Base-by-base conservation (phyloP, 2,113 vertebrate species). In the Corythornis cristatus region DNA sequence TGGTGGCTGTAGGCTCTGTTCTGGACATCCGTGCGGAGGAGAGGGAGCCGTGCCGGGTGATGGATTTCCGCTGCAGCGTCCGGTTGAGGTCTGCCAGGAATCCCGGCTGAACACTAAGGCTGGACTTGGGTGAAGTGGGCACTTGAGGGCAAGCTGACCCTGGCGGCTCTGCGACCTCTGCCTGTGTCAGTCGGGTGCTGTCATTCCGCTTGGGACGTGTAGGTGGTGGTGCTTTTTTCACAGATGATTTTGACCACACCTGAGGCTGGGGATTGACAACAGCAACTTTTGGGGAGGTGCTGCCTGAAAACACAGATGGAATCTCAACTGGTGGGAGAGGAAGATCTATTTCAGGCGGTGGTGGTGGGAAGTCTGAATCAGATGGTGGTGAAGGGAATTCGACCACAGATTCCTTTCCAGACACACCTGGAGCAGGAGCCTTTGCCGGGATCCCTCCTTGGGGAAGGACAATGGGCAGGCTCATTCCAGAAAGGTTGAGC, bases 201-300 rank as follows among this genome's bases (percentile, higher is more conserved):
- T 99, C 99, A 0, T 98, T 98, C 40, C 98, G 98, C 42, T 98
- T 98, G 79, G 98, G 98, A 15, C 99, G 97, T 0, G 98, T 98
- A 50, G 98, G 98, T 0, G 98, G 98, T 3, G 98, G 98, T 11
- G 98, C 98, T 97, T 99, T 99, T 96, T 98, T 99, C 77, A 98
- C 96, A 0, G 99, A 98, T 12, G 97, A 93, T 91, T 98, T 99
- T 37, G 98, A 97, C 99, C 99, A 99, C 0, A 84, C 97, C 95
- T 99, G 99, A 5, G 99, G 99, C 45, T 99, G 99, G 9, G 99
- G 99, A 77, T 98, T 99, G 29, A 99, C 99, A 15, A 99, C 98
- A 0, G 99, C 99, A 2, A 99, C 99, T 93, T 97, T 98, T 0
- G 98, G 98, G 21, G 98, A 98, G 19, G 97, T 96, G 61, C 57